Evolutionary conservation across 2,797 vertebrate genomes (phyloP).

Genomic region (Spea hammondii): DNA sequence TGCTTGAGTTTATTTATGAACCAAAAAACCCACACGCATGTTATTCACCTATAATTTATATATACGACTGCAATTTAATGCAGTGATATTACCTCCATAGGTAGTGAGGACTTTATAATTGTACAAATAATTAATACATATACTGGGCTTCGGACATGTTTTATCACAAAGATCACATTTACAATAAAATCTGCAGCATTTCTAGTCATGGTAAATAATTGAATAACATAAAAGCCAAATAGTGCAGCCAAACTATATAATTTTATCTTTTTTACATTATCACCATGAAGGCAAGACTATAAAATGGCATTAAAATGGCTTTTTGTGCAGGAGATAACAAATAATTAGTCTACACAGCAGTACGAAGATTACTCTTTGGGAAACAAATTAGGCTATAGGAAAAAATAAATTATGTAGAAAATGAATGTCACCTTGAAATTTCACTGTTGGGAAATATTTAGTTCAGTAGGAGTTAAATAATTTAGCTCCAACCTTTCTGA

Average conservation of each 20-base stretch:
- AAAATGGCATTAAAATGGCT: background rate
- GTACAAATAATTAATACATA: too few species aligned
- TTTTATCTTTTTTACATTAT: background rate
- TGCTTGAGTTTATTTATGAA: too few species aligned
- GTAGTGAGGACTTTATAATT: too few species aligned
- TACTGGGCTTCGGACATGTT: too few species aligned
- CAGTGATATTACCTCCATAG: too few species aligned
- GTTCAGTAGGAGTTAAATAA: slow-evolving; percentile 4
- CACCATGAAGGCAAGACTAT: background rate
- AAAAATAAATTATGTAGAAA: background rate
- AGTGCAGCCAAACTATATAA: background rate
- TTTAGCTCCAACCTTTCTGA: background rate
- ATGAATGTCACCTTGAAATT: slow-evolving; percentile 7
- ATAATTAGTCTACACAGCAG: slow-evolving; percentile 3
- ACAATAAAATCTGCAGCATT: background rate
- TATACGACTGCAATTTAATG: too few species aligned
- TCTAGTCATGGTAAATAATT: background rate
- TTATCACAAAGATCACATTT: background rate
- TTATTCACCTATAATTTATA: too few species aligned
- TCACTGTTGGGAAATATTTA: slow-evolving; percentile 9
- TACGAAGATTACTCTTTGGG: background rate
- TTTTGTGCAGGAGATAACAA: background rate
- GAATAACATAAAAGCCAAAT: background rate
- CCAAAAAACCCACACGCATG: too few species aligned
- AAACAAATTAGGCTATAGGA: background rate